Percentiles rank a stretch among this genome's conserved stretches.
These are phyloP conservation scores for Pseudococcus jackbeardsleyi DNA, from an alignment of 2,888 invertebrate species.

Conservation along the genomic window DNA sequence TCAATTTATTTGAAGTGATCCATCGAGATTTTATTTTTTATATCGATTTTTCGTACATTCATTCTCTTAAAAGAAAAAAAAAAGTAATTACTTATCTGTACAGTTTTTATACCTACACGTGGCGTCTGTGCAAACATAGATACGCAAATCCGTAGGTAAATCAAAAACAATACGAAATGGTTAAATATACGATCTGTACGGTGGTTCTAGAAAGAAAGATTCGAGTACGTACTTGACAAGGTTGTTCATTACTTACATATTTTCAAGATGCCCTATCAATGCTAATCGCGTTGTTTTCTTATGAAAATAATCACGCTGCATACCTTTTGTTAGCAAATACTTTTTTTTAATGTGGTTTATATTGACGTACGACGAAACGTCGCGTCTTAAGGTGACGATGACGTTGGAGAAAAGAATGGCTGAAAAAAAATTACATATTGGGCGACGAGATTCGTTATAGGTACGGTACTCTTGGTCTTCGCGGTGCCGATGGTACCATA, in stretches of 20 bases:
- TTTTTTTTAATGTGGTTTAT: neutral
- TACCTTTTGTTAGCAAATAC: neutral
- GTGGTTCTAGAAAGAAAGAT: neutral
- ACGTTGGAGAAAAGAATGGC: neutral
- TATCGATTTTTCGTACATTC: no score
- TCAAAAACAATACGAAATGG: neutral
- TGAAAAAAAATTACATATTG: neutral
- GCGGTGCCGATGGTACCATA: neutral
- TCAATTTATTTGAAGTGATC: no score
- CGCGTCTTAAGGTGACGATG: constrained; percentile 3
- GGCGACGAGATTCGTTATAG: neutral
- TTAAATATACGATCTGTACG: neutral
- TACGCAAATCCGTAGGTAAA: neutral
- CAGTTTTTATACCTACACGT: no score
- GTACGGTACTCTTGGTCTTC: neutral
- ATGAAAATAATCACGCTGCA: neutral
- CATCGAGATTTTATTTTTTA: no score
- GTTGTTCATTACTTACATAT: constrained; percentile 27
- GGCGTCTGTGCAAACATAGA: neutral
- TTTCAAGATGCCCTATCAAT: constrained; percentile 28
- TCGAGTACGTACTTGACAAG: constrained; percentile 26
- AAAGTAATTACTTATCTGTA: no score
- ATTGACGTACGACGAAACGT: neutral
- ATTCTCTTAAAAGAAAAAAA: no score
- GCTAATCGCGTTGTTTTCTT: constrained; percentile 44